Evolutionary conservation across 1,140 invertebrate genomes (phyloP).

Genomic region (Drosophila simulans): DNA sequence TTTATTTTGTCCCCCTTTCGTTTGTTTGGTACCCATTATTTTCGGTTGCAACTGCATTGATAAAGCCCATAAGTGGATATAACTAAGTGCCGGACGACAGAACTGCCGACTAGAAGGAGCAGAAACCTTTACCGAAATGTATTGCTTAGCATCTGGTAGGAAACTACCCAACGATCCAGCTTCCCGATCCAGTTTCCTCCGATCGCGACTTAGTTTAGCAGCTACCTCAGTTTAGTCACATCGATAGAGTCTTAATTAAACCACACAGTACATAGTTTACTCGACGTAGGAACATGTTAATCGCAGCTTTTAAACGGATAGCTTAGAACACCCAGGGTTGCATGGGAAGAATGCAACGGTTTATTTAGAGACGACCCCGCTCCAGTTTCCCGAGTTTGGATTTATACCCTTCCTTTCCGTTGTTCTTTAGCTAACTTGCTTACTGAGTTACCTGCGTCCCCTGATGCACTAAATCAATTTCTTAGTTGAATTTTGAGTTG

Average conservation of each 20-base stretch:
- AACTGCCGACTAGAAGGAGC: constrained; percentile 64
- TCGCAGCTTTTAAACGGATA: constrained; percentile 71
- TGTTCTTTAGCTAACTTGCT: constrained; percentile 69
- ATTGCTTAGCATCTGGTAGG: constrained; percentile 58
- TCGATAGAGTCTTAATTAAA: constrained; percentile 34
- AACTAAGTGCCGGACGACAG: constrained; percentile 52
- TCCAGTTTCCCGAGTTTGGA: constrained; percentile 2
- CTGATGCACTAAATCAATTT: constrained; percentile 75
- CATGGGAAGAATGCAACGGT: constrained; percentile 24
- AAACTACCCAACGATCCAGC: neutral
- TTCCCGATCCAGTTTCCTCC: constrained; percentile 35
- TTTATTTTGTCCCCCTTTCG: constrained; percentile 11
- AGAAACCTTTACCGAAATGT: constrained; percentile 51
- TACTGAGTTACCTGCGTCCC: constrained; percentile 75
- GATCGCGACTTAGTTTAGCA: constrained; percentile 49
- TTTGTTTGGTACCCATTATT: constrained; percentile 35
- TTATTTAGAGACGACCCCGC: constrained; percentile 4
- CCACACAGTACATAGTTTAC: constrained; percentile 54
- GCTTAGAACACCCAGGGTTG: constrained; percentile 26
- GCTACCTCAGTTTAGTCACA: constrained; percentile 74
- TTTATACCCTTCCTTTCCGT: constrained; percentile 20
- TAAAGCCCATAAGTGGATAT: constrained; percentile 14
- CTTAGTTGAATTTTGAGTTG: constrained; percentile 79
- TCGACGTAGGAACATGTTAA: constrained; percentile 81
- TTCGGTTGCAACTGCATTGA: constrained; percentile 32